Evolutionary conservation across 2,797 vertebrate genomes (phyloP).

Genomic region (Alfaro cultratus): DNA sequence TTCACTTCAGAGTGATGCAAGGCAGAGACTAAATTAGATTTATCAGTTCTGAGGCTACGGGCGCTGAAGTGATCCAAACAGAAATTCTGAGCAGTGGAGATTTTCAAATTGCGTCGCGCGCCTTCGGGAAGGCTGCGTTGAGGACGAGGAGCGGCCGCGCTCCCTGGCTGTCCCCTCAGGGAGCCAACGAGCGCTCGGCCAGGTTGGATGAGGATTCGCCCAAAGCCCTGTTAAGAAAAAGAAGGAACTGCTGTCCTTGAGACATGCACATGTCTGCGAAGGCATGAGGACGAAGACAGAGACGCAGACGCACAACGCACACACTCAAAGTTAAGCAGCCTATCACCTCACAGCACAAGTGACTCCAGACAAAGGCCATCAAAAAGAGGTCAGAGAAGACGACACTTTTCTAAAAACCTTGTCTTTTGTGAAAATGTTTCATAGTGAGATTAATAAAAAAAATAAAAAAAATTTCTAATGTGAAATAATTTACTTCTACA

Average conservation of each 20-base stretch:
- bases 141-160: conserved; percentile 36
- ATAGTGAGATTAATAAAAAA: background rate
- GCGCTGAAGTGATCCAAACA: conserved; percentile 48
- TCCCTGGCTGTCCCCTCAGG: conserved; percentile 43
- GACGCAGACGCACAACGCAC: background rate
- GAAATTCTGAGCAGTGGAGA: conserved; percentile 22
- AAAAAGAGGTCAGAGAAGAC: conserved; percentile 11
- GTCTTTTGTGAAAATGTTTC: conserved; percentile 2
- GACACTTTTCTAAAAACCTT: background rate
- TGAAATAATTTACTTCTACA: background rate
- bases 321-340: conserved; percentile 24
- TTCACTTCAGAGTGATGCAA: conserved; percentile 11
- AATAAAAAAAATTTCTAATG: background rate
- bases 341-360: conserved; percentile 37
- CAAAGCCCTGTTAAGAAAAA: conserved; percentile 56
- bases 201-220: conserved; percentile 48
- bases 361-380: conserved; percentile 18
- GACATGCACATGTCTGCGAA: conserved; percentile 41
- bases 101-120: conserved; percentile 36
- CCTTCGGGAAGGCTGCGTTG: conserved; percentile 57
- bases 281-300: conserved; percentile 30
- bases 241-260: conserved; percentile 72
- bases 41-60: conserved; percentile 20
- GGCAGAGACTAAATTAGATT: conserved; percentile 15
- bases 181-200: conserved; percentile 55